These are phyloP conservation scores for Phataginus tricuspis DNA, from an alignment of 2,797 vertebrate species.

Conservation along the genomic window DNA sequence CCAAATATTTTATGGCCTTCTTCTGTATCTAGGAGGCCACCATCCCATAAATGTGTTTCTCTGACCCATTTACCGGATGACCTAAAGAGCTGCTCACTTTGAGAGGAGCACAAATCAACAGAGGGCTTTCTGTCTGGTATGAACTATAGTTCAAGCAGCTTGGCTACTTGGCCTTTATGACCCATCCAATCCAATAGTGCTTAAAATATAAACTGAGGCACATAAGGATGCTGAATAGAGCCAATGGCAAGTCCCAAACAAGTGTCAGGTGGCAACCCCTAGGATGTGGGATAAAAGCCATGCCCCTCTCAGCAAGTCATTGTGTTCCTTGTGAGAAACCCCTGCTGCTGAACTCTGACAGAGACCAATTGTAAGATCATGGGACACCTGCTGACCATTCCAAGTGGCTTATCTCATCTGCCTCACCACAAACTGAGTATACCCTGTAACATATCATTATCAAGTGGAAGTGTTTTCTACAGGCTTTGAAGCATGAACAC, in stretches of 20 bases:
- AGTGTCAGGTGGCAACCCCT: background rate
- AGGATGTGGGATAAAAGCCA: background rate
- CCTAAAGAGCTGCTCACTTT: background rate
- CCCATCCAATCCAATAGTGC: background rate
- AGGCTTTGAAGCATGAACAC: background rate
- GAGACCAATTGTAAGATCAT: background rate
- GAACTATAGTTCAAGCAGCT: background rate
- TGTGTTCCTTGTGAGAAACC: background rate
- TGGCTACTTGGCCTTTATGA: background rate
- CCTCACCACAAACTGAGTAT: background rate
- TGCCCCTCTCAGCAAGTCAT: constrained; percentile 20
- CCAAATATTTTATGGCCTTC: background rate
- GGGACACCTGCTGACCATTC: background rate
- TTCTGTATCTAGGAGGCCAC: background rate
- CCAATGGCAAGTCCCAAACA: background rate
- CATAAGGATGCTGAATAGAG: background rate
- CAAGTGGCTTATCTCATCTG: background rate
- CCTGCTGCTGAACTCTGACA: background rate
- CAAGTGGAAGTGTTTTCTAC: background rate
- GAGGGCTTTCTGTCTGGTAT: background rate
- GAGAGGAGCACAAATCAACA: background rate
- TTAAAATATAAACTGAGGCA: background rate
- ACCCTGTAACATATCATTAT: background rate
- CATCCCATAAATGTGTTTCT: background rate
- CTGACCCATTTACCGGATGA: background rate